Evolutionary conservation across 2,113 vertebrate genomes (phyloP), one percentile per base, ranked within the genome.

Genomic region (Calyptomena viridis): DNA sequence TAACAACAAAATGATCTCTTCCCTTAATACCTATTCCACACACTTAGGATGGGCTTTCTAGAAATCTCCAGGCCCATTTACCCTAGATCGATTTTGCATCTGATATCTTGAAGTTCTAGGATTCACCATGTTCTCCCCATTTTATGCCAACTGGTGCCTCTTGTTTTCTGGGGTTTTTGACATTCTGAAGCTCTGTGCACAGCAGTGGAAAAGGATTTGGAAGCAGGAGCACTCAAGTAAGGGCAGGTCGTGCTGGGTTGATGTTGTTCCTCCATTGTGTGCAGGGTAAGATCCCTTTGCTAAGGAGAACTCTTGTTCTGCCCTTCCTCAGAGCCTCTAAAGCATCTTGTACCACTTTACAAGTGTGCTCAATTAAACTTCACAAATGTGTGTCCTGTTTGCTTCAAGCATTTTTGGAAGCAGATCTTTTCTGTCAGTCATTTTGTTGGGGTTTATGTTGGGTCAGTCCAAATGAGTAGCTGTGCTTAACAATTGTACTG

Each of bases 401-500:
- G 40, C 67, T 81, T 81, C 8, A 8, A 46, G 71, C 7, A 11
- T 83, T 89, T 84, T 83, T 9, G 22, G 66, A 78, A 92, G 74
- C 47, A 67, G 63, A 44, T 69, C 17, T 93, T 39, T n/a, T 24
- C 74, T 76, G 62, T 56, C 66, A 50, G 50, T 69, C 33, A 53
- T 58, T 87, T 84, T 64, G n/a, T 28, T 60, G 60, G 83, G 31
- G 19, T 56, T 9, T 78, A 14, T 24, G 49, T 71, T 69, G 42
- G 66, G 44, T 40, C 58, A 40, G 27, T 63, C 71, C 77, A 46
- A 67, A 67, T 24, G 53, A 73, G 80, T 78, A 76, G 75, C 81
- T 77, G 42, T 91, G 78, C 87, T 91, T 89, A 46, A n/a, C 52
- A 73, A 7, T 12, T 90, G 63, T 82, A 22, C 64, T 79, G 56